phyloP scores from a whole-genome alignment of 2,888 invertebrate species.

The Cybosia mesomella region DNA sequence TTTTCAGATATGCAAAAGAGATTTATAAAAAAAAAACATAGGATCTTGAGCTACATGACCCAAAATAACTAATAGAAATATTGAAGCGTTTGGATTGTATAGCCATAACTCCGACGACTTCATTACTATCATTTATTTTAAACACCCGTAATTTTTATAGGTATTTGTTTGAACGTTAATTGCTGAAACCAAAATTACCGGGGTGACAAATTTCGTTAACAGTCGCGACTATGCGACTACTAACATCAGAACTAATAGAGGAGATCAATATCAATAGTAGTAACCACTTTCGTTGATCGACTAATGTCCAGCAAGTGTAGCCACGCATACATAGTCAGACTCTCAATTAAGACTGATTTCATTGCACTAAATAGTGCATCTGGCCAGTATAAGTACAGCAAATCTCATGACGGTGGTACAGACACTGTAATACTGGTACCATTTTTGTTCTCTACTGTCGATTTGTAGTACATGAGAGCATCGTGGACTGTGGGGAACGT shows the following conservation, averaged over 20 bases:
- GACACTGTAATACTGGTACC: not conserved
- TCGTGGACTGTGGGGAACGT: conserved; percentile 91
- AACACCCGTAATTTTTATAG: not conserved
- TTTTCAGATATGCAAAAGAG: not conserved
- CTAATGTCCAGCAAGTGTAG: no score
- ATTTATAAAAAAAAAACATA: not conserved
- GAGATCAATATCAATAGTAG: not conserved
- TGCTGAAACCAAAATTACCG: not conserved
- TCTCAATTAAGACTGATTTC: not conserved
- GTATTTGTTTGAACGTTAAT: not conserved
- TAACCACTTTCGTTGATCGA: not conserved
- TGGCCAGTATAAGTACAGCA: not conserved
- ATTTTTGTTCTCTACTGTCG: conserved; percentile 4
- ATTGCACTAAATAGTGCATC: not conserved
- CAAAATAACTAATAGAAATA: not conserved
- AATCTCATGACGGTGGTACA: conserved; percentile 4
- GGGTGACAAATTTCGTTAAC: not conserved
- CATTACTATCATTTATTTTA: not conserved
- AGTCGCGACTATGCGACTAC: not conserved
- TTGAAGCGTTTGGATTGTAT: not conserved
- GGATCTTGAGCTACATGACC: no score
- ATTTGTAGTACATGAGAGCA: conserved; percentile 86
- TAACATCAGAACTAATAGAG: not conserved
- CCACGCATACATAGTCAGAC: no score
- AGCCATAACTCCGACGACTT: not conserved